Percentiles rank a stretch among this genome's conserved stretches.
These are phyloP conservation scores for Pachyramphus minor DNA, from an alignment of 2,113 vertebrate species.

Conservation along the genomic window DNA sequence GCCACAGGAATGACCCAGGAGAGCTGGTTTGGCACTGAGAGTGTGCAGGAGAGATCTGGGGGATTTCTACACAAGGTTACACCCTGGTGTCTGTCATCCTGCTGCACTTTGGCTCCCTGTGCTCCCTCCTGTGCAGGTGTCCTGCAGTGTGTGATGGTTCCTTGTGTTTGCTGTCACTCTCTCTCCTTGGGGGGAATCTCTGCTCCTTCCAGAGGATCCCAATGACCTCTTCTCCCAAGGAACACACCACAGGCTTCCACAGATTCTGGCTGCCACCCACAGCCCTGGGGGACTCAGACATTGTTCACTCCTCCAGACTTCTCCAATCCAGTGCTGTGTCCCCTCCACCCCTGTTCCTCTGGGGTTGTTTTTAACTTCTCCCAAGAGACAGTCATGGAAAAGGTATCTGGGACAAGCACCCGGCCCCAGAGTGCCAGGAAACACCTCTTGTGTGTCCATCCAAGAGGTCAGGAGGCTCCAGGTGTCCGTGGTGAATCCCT, in stretches of 20 bases:
- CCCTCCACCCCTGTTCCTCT: neutral
- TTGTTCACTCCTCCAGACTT: neutral
- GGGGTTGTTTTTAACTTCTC: neutral
- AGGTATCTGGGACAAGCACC: neutral
- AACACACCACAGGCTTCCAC: rapidly evolving
- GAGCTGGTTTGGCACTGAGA: neutral
- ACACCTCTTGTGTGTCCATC: neutral
- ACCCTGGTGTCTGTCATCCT: no score
- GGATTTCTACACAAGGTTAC: rapidly evolving
- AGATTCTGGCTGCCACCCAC: neutral
- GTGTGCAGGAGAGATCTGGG: neutral
- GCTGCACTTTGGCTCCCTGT: neutral
- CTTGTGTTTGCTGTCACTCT: neutral
- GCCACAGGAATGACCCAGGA: neutral
- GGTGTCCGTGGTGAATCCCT: neutral
- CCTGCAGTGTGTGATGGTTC: rapidly evolving
- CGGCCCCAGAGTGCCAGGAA: neutral
- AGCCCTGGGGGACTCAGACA: neutral
- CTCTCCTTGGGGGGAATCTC: neutral
- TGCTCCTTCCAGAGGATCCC: neutral
- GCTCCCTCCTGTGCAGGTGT: rapidly evolving
- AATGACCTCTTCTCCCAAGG: neutral
- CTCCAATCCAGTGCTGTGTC: neutral
- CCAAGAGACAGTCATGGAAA: neutral
- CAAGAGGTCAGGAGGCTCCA: neutral